phyloP scores from a whole-genome alignment of 30 jellyfish, hydroid and myxozoan genomes.

The Aurelia aurita complex sp. Pacific region DNA sequence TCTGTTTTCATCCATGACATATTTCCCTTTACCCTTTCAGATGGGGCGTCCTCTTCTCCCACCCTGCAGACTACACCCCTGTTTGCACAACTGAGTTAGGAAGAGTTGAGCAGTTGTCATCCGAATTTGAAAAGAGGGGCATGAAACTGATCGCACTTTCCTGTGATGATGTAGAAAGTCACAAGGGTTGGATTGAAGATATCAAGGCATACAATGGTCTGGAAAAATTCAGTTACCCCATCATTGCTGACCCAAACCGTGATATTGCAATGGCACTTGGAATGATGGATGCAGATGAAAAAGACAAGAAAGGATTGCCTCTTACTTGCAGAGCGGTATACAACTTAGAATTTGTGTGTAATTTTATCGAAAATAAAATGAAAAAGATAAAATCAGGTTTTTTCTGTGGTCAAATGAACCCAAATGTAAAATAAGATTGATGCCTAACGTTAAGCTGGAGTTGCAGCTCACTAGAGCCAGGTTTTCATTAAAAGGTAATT shows the following conservation, averaged over 20 bases:
- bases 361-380: too few species aligned
- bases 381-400: too few species aligned
- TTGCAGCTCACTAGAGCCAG: too few species aligned
- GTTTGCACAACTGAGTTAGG: conserved; percentile 99
- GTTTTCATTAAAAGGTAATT: too few species aligned
- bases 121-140: conserved; percentile 92
- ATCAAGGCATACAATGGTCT: conserved; percentile 79
- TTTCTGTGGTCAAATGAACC: too few species aligned
- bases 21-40: conserved; percentile 20
- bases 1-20: too few species aligned
- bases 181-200: conserved; percentile 95
- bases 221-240: conserved; percentile 77
- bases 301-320: conserved; percentile 87
- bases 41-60: conserved; percentile 98
- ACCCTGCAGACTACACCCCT: conserved; percentile 99
- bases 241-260: conserved; percentile 95
- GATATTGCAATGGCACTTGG: conserved; percentile 86
- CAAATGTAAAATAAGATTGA: too few species aligned
- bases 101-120: conserved; percentile 73
- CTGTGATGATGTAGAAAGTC: conserved; percentile 93
- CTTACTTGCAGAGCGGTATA: conserved; percentile 96
- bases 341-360: neutral
- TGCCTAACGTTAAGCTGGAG: too few species aligned
- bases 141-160: conserved; percentile 92
- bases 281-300: conserved; percentile 96